These are phyloP conservation scores for Hylomyscus alleni DNA, from an alignment of 2,797 vertebrate genomes.

Conservation along the genomic window DNA sequence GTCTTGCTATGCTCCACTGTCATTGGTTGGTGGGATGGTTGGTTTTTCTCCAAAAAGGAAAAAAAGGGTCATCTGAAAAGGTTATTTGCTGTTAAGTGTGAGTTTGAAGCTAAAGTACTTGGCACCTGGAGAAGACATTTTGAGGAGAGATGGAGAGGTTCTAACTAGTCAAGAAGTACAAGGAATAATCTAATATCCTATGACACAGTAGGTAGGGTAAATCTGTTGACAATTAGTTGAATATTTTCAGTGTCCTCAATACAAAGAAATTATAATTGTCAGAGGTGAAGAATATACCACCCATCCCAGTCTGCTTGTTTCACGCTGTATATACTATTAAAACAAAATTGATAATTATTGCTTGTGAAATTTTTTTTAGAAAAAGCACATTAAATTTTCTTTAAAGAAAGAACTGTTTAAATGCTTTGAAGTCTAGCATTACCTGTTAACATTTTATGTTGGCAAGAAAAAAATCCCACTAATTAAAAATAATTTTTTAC, in stretches of 20 bases:
- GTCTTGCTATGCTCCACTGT: not conserved
- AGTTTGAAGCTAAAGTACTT: not conserved
- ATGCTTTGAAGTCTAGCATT: not conserved
- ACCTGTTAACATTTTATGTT: constrained; percentile 24
- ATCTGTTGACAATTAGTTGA: not conserved
- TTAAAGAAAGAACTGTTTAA: not conserved
- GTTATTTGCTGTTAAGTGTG: not conserved
- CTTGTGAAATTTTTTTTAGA: not conserved
- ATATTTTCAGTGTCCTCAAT: not conserved
- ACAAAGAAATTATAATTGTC: not conserved
- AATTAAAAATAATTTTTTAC: not conserved
- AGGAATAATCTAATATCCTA: not conserved
- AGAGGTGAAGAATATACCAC: not conserved
- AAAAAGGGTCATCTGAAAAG: constrained; percentile 8
- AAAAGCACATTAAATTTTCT: not conserved
- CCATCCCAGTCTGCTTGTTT: not conserved
- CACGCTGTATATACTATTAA: not conserved
- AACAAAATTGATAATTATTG: not conserved
- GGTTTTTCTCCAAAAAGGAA: constrained; percentile 6
- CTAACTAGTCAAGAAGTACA: too few relatives aligned
- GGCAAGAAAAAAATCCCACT: not conserved
- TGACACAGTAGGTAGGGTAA: not conserved
- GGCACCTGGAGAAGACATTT: not conserved
- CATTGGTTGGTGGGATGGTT: not conserved
- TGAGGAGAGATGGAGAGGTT: not conserved